phyloP scores from a whole-genome alignment of 2,113 vertebrate species.

The Lasiurus borealis region DNA sequence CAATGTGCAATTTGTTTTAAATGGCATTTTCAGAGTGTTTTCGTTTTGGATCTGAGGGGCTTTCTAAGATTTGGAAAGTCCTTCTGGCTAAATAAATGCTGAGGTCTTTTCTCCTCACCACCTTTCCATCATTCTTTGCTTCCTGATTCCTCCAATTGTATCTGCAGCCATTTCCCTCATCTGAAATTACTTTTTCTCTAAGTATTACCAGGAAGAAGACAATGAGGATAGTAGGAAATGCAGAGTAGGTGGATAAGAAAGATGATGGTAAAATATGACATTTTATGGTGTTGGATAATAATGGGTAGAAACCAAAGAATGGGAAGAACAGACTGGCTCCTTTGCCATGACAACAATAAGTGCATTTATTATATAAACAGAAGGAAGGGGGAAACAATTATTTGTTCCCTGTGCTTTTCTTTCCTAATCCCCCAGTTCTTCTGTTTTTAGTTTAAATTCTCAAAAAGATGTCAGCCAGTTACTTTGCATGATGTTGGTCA shows the following conservation, averaged over 20 bases:
- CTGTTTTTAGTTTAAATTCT: conserved; percentile 35
- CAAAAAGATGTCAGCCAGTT: background rate
- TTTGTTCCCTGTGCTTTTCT: conserved; percentile 57
- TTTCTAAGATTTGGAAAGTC: background rate
- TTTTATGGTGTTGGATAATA: conserved; percentile 63
- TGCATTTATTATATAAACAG: conserved; percentile 67
- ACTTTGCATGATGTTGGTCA: background rate
- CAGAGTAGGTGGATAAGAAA: background rate
- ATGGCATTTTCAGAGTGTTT: background rate
- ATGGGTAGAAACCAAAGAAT: conserved; percentile 43
- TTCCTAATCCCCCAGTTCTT: conserved; percentile 21
- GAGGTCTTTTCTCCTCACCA: background rate
- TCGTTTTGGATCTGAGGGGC: background rate
- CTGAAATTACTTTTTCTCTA: background rate
- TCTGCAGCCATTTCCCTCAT: background rate
- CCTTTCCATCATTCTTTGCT: background rate
- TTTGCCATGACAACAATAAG: conserved; percentile 78
- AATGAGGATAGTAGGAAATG: background rate
- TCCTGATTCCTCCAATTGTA: background rate
- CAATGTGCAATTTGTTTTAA: conserved; percentile 6
- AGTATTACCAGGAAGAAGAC: background rate
- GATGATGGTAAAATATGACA: background rate
- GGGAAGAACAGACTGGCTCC: conserved; percentile 49
- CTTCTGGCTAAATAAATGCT: background rate
- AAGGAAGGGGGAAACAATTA: conserved; percentile 31